Evolutionary conservation across 2,113 vertebrate genomes (phyloP), one percentile per base, ranked within the genome.

Genomic region (Antidorcas marsupialis): DNA sequence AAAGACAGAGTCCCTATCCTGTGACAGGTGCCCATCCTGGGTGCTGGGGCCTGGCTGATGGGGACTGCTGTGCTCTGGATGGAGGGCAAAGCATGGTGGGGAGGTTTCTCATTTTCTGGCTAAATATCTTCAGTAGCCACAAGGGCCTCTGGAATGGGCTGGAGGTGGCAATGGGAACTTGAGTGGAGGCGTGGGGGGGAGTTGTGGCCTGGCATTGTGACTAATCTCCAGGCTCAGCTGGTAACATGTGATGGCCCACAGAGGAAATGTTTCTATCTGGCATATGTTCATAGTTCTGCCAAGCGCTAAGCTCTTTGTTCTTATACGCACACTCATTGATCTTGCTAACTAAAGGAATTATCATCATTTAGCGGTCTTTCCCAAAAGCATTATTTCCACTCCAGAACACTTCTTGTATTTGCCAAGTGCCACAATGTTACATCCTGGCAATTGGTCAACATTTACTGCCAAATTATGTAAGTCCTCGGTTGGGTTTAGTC

Each of bases 291-390:
- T 39, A 19, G 86, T 91, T 94, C 92, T 97, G 87, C 43, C 43
- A 59, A 78, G 94, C 81, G 81, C 86, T 83, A 59, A 94, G 94
- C 81, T 57, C 92, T 98, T 97, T 97, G 97, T 97, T 98, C 91
- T 96, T 67, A 60, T 36, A 97, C 62, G 84, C 57, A 91, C 45
- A 23, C 93, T 96, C 94, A 76, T 28, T 95, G 94, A 97, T 97
- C 97, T 98, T 3, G 33, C 86, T 94, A 98, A 95, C 96, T 94
- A 95, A 98, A 98, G 97, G 91, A 95, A 93, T 98, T 97, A 97
- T 45, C 89, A 79, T 96, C 96, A 90, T 94, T 98, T 97, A 97
- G 89, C n/a, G 39, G 91, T 92, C 96, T 97, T 98, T 98, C 95
- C 97, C 60, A 84, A 96, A 93, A 96, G 76, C 89, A 97, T 97